These are phyloP conservation scores for Arizona elegans DNA, from an alignment of 2,113 vertebrate species.

Conservation along the genomic window DNA sequence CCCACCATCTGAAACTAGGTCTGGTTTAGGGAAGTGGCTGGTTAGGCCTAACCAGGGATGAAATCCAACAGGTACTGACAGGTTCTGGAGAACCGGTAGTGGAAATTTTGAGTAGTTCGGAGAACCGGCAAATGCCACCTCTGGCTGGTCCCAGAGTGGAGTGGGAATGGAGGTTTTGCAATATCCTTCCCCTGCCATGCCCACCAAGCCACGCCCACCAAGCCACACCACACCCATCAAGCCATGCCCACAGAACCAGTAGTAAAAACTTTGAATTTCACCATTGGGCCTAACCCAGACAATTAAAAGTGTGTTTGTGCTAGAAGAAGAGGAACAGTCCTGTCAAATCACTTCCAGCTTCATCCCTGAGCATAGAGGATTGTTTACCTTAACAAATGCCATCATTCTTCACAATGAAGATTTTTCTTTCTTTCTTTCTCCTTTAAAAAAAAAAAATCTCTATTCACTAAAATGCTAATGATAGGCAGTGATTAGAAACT, in stretches of 20 bases:
- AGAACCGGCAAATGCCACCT: too few species aligned
- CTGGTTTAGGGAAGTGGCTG: neutral
- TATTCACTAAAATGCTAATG: constrained; percentile 77
- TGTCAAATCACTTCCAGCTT: neutral
- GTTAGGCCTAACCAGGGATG: neutral
- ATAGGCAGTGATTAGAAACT: constrained; percentile 78
- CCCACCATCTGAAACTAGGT: neutral
- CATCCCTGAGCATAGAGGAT: constrained; percentile 53
- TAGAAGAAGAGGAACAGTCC: neutral
- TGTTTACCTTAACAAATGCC: constrained; percentile 59
- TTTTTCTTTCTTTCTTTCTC: constrained; percentile 66
- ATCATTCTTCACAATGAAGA: constrained; percentile 60
- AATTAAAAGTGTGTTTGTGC: neutral
- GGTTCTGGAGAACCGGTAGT: too few species aligned
- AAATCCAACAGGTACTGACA: too few species aligned
- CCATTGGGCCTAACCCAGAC: neutral
- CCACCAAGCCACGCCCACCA: too few species aligned
- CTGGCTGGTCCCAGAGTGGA: too few species aligned
- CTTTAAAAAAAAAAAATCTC: constrained; percentile 58
- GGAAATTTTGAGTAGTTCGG: too few species aligned
- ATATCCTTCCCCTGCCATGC: too few species aligned
- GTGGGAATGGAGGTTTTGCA: too few species aligned
- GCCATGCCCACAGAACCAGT: too few species aligned
- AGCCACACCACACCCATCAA: too few species aligned
- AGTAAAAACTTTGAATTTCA: too few species aligned